Conservation (phyloP, 2,797 vertebrate species). For the Smutsia gigantea region DNA sequence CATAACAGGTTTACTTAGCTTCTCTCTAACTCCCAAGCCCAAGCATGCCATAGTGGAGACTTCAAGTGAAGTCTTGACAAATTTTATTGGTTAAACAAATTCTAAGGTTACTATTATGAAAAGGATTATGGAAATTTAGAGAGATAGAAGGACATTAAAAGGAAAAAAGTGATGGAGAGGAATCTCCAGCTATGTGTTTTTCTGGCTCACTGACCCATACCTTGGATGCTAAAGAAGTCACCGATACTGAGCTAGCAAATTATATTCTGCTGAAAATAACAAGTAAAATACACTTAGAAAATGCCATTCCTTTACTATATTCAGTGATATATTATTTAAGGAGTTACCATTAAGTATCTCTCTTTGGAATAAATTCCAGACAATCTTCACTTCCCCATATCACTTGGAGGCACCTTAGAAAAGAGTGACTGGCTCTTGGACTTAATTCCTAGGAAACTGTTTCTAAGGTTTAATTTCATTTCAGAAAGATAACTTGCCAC, state of each 20-base stretch:
- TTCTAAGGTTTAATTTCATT: conserved; percentile 11
- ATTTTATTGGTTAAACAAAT: background rate
- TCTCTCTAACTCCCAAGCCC: background rate
- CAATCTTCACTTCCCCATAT: background rate
- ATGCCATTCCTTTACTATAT: background rate
- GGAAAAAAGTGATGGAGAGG: background rate
- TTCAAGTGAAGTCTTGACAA: background rate
- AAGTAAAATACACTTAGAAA: background rate
- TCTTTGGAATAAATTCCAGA: conserved; percentile 7
- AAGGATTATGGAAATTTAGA: background rate
- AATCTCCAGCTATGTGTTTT: background rate
- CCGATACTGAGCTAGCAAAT: background rate
- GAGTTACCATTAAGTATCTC: background rate
- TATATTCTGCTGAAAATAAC: background rate
- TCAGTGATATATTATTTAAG: background rate
- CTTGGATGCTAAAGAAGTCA: background rate
- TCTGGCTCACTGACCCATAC: background rate
- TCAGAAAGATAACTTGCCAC: background rate
- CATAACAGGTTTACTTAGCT: background rate
- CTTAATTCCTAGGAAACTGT: background rate
- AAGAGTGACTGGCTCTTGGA: background rate
- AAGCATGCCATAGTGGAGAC: background rate
- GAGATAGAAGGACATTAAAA: background rate
- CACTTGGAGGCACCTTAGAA: background rate
- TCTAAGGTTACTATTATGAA: background rate